Evolutionary conservation across 2,113 vertebrate species (phyloP).

Genomic region (Chloroceryle aenea): DNA sequence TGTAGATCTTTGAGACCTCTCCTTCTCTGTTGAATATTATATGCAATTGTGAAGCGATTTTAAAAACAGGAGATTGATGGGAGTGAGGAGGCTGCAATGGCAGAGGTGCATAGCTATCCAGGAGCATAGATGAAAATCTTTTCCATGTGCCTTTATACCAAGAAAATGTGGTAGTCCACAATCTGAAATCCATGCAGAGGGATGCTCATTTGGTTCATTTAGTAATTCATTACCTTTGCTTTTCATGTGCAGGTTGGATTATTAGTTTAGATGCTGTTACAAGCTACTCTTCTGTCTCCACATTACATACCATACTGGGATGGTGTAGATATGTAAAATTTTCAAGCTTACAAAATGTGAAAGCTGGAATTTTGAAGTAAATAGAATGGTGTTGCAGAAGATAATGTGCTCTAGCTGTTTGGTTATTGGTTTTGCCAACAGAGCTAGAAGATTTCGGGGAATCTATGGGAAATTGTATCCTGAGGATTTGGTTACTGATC

Average conservation of each 20-base stretch:
- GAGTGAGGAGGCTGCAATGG: not conserved
- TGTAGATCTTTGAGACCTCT: not conserved
- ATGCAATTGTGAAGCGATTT: not conserved
- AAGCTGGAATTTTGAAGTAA: not conserved
- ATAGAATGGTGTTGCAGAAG: not conserved
- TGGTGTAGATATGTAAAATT: not conserved
- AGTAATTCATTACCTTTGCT: not conserved
- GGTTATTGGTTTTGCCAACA: slow-evolving; percentile 22
- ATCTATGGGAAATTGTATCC: not conserved
- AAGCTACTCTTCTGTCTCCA: not conserved
- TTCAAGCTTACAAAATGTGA: not conserved
- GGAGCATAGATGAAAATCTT: not conserved
- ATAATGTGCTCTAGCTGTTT: slow-evolving; percentile 35
- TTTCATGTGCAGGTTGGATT: not conserved
- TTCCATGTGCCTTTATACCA: not conserved
- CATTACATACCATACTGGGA: not conserved
- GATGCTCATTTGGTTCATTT: not conserved
- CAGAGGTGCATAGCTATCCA: not conserved
- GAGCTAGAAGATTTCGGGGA: slow-evolving; percentile 16
- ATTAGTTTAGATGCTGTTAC: not conserved
- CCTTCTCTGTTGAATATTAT: not conserved
- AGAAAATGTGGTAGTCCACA: not conserved
- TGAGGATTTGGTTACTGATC: slow-evolving; percentile 18
- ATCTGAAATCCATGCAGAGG: not conserved
- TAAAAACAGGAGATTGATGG: not conserved